Evolutionary conservation across 2,888 invertebrate genomes (phyloP), one percentile per base, ranked within the genome.

Genomic region (Liodrosophila aerea): DNA sequence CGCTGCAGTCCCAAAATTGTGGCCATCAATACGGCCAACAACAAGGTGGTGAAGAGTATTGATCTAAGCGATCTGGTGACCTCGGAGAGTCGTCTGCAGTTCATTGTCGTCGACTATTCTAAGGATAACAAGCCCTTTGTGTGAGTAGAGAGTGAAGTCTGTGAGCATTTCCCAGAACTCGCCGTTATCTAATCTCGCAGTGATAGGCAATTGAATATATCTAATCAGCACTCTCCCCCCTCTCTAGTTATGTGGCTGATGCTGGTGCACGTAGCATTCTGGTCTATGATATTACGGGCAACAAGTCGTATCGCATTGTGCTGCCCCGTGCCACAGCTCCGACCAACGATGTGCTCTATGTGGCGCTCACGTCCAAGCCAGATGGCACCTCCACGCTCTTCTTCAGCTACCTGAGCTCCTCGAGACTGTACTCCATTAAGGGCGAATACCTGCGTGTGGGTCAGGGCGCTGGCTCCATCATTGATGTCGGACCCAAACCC

Each of bases 1-100:
- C 90, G 91, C 37, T 93, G 93, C 73, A 89, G 91, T 12, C 93
- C 94, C 11, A 92, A 93, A 84, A 91, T 94, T 11, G 90, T 93
- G 9, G 92, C 92, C 16, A 90, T 93, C 53, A 92, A 92, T 73
- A 89, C 92, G 12, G 90, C 90, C 70, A 92, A 92, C 44, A 91
- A 92, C 47, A 91, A 92, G 88, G 91, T 93, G 43, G 90, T 93
- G 9, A 92, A 93, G 76, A 90, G 90, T 44, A 90, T 93, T 41
- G 92, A 93, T 69, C 88, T 93, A 47, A 89, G 90, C 41, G 88
- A 90, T 30, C 88, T 93, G 36, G 90, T 92, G 4, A 91, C 90
- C 7, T 73, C 91, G 0, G 87, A 91, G 37, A 92, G 92, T 13
- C 90, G 92, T 27, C 84, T 93, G 33, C 93, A 93, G 81, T 92